Evolutionary conservation across 2,888 invertebrate species (phyloP).

Genomic region (Pogonocherus hispidulus): DNA sequence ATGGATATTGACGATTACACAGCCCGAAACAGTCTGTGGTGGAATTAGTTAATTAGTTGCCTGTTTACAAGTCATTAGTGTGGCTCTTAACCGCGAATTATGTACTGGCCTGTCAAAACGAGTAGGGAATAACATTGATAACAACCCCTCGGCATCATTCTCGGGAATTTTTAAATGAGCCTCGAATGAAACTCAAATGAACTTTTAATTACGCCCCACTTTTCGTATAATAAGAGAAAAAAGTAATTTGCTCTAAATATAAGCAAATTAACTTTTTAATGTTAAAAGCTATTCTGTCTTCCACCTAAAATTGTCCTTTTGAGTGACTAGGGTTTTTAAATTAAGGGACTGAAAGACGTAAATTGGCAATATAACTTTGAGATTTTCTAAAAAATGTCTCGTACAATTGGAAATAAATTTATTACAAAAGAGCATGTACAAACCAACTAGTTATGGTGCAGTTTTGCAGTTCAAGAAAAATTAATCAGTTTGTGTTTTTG

Average conservation of each 20-base stretch:
- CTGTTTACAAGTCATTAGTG: constrained; percentile 61
- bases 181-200: constrained; percentile 35
- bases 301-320: constrained; percentile 1
- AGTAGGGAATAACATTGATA: constrained; percentile 48
- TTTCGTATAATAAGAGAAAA: constrained; percentile 30
- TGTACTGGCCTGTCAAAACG: constrained; percentile 47
- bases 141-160: constrained; percentile 38
- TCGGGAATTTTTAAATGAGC: constrained; percentile 32
- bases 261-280: constrained; percentile 29
- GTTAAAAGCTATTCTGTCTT: constrained; percentile 12
- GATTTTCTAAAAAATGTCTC: constrained; percentile 7
- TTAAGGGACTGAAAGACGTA: neutral
- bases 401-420: too few relatives aligned
- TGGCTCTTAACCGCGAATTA: constrained; percentile 51
- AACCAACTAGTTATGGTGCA: too few relatives aligned
- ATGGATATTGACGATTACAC: constrained; percentile 46
- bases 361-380: neutral
- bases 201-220: constrained; percentile 37
- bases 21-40: constrained; percentile 42
- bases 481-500: too few relatives aligned
- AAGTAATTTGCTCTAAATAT: constrained; percentile 27
- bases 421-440: too few relatives aligned
- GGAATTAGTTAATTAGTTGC: constrained; percentile 60
- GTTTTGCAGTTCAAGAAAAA: too few relatives aligned
- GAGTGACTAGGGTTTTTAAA: neutral